These are phyloP conservation scores for Rhinatrema bivittatum DNA, from an alignment of 2,797 vertebrate genomes.

Conservation along the genomic window DNA sequence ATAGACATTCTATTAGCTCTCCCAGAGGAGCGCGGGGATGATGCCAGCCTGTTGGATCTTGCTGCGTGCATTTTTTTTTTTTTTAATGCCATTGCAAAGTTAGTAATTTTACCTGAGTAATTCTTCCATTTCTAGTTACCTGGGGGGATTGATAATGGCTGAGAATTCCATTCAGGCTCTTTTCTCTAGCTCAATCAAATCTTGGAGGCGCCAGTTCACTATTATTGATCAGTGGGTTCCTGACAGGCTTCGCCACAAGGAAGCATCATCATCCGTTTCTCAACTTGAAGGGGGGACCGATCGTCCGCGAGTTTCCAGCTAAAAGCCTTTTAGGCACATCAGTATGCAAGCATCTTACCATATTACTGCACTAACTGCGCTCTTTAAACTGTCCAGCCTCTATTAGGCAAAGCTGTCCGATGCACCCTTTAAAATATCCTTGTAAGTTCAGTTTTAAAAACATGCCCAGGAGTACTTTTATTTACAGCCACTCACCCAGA, in stretches of 20 bases:
- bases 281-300: slow-evolving; percentile 24
- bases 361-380: slow-evolving; percentile 33
- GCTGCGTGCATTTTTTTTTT: slow-evolving; percentile 28
- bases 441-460: slow-evolving; percentile 28
- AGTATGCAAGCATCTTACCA: slow-evolving; percentile 26
- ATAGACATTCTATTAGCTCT: slow-evolving; percentile 39
- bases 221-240: slow-evolving; percentile 51
- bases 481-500: slow-evolving; percentile 19
- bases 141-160: slow-evolving; percentile 57
- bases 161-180: slow-evolving; percentile 44
- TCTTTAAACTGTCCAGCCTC: slow-evolving; percentile 26
- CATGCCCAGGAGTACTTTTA: slow-evolving; percentile 30
- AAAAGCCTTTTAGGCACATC: slow-evolving; percentile 31
- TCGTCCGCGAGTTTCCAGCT: slow-evolving; percentile 22
- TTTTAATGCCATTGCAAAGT: slow-evolving; percentile 30
- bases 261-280: slow-evolving; percentile 30
- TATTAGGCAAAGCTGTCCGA: slow-evolving; percentile 30
- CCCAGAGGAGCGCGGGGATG: slow-evolving; percentile 18
- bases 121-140: slow-evolving; percentile 53
- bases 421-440: slow-evolving; percentile 7
- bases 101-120: slow-evolving; percentile 49
- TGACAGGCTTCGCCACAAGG: slow-evolving; percentile 49
- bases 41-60: slow-evolving; percentile 19
- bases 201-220: slow-evolving; percentile 52
- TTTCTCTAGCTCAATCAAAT: slow-evolving; percentile 48